These are phyloP conservation scores for Cerastoderma edule DNA, from an alignment of 2,888 invertebrate species.

Conservation along the genomic window DNA sequence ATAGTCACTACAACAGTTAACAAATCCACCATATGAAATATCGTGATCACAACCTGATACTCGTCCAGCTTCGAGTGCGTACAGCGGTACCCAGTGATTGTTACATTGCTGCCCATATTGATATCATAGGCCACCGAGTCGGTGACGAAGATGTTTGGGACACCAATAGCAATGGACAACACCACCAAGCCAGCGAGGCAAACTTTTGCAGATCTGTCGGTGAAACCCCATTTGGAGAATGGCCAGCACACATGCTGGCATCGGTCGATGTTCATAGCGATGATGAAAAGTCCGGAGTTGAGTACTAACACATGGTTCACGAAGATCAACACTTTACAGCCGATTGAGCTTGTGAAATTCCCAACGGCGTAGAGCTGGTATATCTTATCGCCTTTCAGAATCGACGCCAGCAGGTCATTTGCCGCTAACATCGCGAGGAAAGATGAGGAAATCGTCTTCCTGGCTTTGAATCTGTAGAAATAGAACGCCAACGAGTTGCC, in stretches of 20 bases:
- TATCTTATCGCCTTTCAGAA: slow-evolving; percentile 5
- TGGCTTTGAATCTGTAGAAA: slow-evolving; percentile 11
- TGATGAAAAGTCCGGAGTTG: slow-evolving; percentile 15
- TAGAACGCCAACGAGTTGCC: slow-evolving; percentile 10
- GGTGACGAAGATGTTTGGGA: slow-evolving; percentile 7
- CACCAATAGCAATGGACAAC: not conserved
- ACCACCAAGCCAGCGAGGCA: not conserved
- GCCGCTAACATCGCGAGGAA: slow-evolving; percentile 8
- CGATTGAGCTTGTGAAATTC: not conserved
- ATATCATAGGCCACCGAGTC: slow-evolving; percentile 13
- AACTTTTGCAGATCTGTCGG: slow-evolving; percentile 8
- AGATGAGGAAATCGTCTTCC: slow-evolving; percentile 2
- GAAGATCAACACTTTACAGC: not conserved
- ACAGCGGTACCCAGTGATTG: not conserved
- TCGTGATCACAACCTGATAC: not conserved
- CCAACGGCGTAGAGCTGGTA: slow-evolving; percentile 14
- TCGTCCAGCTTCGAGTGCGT: slow-evolving; percentile 10
- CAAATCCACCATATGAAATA: slow-evolving; percentile 13
- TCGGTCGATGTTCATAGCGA: slow-evolving; percentile 14
- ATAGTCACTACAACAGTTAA: slow-evolving; percentile 3
- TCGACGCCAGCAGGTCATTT: slow-evolving; percentile 10
- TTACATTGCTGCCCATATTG: not conserved
- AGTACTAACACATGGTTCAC: slow-evolving; percentile 16
- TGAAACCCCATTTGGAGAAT: slow-evolving; percentile 10
- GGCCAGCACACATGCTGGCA: slow-evolving; percentile 14